These are phyloP conservation scores for Procambarus clarkii DNA, from an alignment of 1,140 invertebrate species.

Conservation along the genomic window DNA sequence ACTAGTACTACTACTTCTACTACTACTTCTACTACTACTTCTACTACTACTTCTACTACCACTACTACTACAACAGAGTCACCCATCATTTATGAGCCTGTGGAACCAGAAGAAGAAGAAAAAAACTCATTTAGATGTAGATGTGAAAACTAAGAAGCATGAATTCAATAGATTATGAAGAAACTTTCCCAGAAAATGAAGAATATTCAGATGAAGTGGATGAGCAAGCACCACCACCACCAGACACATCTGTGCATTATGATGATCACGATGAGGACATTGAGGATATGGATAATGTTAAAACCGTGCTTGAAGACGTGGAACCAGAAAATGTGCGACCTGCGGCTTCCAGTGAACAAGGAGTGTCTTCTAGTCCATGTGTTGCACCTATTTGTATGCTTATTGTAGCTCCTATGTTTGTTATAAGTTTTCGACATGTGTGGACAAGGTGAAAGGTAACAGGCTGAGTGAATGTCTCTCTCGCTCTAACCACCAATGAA, in stretches of 20 bases:
- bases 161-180: not conserved
- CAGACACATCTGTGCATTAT: not conserved
- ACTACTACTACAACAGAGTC: too few relatives aligned
- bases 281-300: not conserved
- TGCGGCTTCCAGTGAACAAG: slow-evolving; percentile 37
- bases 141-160: too few relatives aligned
- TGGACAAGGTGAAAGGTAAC: slow-evolving; percentile 40
- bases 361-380: not conserved
- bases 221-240: not conserved
- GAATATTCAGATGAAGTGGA: slow-evolving; percentile 18
- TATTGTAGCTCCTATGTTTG: slow-evolving; percentile 1
- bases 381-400: slow-evolving; percentile 7
- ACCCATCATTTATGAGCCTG: too few relatives aligned
- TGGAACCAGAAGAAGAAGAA: not conserved
- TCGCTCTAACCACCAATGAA: not conserved
- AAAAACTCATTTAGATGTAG: not conserved
- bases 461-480: slow-evolving; percentile 14
- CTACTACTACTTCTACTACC: too few relatives aligned
- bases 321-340: not conserved
- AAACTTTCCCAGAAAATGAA: not conserved
- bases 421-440: not conserved
- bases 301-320: not conserved
- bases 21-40: too few relatives aligned
- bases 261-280: not conserved
- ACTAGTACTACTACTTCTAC: too few relatives aligned